Conservation (phyloP, 2,888 invertebrate genomes). For the Sphaeridia pumilis region DNA sequence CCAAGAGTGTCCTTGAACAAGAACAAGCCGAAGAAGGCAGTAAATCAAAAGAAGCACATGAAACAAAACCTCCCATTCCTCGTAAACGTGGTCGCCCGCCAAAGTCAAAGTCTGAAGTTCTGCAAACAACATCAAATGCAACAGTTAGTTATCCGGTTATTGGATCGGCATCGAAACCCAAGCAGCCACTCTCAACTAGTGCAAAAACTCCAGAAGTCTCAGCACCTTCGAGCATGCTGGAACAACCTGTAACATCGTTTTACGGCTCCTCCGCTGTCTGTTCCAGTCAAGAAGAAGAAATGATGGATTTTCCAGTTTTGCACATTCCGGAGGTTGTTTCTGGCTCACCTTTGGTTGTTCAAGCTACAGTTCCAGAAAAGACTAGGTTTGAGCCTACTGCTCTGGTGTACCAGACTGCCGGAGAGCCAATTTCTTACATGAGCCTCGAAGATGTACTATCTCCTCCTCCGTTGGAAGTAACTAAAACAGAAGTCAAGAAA, state of each 20-base stretch:
- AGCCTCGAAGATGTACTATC: neutral
- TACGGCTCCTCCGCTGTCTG: neutral
- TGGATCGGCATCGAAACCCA: neutral
- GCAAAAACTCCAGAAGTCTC: neutral
- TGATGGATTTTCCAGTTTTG: slow-evolving; percentile 8
- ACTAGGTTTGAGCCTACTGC: neutral
- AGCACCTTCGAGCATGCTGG: neutral
- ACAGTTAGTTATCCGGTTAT: neutral
- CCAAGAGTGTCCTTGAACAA: neutral
- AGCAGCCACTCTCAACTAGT: neutral
- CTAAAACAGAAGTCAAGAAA: neutral
- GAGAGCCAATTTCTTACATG: neutral
- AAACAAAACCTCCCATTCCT: neutral
- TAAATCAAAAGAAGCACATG: neutral
- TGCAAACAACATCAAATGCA: neutral
- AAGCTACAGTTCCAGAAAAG: neutral
- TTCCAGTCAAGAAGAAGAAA: neutral
- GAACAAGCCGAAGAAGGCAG: neutral
- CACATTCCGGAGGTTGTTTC: slow-evolving; percentile 8
- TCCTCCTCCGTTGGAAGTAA: neutral
- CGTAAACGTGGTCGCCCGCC: neutral
- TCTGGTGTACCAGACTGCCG: neutral
- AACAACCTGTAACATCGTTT: too few relatives aligned
- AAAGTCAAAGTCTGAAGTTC: neutral
- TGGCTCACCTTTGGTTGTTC: neutral